phyloP scores from a whole-genome alignment of 2,888 invertebrate genomes.

The Agriopis marginaria region DNA sequence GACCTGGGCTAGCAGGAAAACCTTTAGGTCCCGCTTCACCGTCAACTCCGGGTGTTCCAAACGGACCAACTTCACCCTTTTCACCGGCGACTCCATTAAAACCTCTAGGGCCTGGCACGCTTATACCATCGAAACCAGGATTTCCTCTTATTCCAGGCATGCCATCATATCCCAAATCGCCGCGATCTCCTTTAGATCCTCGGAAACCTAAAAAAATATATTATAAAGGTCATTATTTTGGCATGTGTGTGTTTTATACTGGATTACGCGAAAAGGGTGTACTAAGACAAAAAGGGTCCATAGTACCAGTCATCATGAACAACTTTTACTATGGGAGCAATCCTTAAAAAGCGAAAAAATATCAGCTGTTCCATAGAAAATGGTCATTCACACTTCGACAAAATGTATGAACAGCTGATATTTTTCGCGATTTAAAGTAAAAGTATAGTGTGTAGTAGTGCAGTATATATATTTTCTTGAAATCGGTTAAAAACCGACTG shows the following conservation, averaged over 20 bases:
- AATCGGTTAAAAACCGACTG: too few relatives aligned
- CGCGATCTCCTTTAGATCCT: conserved; percentile 68
- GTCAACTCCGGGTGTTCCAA: conserved; percentile 86
- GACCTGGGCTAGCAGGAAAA: conserved; percentile 86
- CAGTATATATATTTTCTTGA: too few relatives aligned
- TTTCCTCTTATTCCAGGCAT: conserved; percentile 68
- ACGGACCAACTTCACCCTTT: conserved; percentile 88
- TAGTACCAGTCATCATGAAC: too few relatives aligned
- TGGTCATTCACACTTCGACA: too few relatives aligned
- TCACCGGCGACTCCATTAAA: conserved; percentile 89
- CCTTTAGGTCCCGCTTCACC: conserved; percentile 87
- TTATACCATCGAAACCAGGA: conserved; percentile 71
- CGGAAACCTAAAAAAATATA: conserved; percentile 47
- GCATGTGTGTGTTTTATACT: neutral
- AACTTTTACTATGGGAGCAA: too few relatives aligned
- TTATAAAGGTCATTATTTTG: neutral
- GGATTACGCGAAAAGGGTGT: neutral
- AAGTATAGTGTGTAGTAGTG: too few relatives aligned
- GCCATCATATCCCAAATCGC: conserved; percentile 72
- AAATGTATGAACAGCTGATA: too few relatives aligned
- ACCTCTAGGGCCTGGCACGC: conserved; percentile 78
- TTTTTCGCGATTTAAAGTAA: too few relatives aligned
- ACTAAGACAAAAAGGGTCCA: too few relatives aligned
- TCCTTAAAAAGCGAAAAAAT: too few relatives aligned
- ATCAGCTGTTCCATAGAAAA: too few relatives aligned